phyloP scores from a whole-genome alignment of 2,888 invertebrate genomes.

The Aleiodes leptofemur region DNA sequence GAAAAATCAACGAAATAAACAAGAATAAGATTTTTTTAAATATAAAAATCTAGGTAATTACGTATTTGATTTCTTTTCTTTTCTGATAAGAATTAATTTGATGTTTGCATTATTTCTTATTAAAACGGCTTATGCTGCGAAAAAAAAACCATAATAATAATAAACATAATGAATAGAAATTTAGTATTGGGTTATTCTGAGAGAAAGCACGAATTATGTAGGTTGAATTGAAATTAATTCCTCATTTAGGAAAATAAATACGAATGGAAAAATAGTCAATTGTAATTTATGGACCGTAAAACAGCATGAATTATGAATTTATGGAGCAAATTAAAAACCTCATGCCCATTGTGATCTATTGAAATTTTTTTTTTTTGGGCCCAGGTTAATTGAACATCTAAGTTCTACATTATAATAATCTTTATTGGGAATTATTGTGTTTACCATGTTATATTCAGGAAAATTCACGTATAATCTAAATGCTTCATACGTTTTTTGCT shows the following conservation, averaged over 20 bases:
- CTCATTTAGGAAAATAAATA: slow-evolving; percentile 6
- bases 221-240: slow-evolving; percentile 1
- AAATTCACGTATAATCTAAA: background rate
- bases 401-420: slow-evolving; percentile 8
- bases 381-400: background rate
- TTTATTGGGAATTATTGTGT: slow-evolving; percentile 7
- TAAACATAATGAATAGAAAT: background rate
- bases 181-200: background rate
- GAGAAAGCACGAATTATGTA: background rate
- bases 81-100: background rate
- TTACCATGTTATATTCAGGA: background rate
- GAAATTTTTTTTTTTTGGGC: slow-evolving; percentile 1
- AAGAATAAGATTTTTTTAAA: background rate
- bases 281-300: slow-evolving; percentile 18
- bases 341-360: slow-evolving; percentile 11
- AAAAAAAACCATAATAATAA: background rate
- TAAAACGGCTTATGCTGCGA: background rate
- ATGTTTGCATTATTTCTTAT: slow-evolving; percentile 2
- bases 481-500: background rate
- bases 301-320: background rate
- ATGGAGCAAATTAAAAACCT: background rate
- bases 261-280: slow-evolving; percentile 24
- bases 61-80: no score
- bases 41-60: background rate
- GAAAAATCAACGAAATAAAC: slow-evolving; percentile 17